Evolutionary conservation across 2,888 invertebrate genomes (phyloP), one percentile per base, ranked within the genome.

Genomic region (Salpingus planirostris): DNA sequence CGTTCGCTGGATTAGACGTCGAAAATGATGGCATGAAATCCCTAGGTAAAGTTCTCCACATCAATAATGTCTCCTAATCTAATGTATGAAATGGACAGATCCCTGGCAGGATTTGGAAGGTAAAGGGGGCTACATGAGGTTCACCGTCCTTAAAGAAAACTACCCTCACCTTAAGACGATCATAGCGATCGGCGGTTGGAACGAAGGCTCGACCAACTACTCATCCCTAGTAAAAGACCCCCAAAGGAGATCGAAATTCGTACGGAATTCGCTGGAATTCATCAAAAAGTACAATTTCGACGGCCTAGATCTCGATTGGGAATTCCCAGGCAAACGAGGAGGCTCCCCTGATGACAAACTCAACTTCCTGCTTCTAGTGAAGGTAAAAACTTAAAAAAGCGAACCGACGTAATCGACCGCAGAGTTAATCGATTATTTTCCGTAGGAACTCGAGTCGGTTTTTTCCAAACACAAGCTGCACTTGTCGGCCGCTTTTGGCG

Each of bases 131-230:
- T 86, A 75, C 59, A 76, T 74, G 42, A 74, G 78, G 10, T 63
- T 86, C 33, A 82, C 82, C 0, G 65, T 65, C 0, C 55, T 88
- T 0, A 82, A 80, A 47, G 59, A 70, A 26, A 67, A 68, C 7
- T 75, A 82, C 60, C 82, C 85, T 0, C 79, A 80, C 49, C 59
- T 91, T 24, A 81, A 76, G 58, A 59, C 66, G 2, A 74, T 79
- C 2, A 59, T 91, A 7, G 90, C 88, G 1, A 83, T 92, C 21
- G 91, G 91, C 0, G 91, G 91, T 0, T 91, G 91, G 91, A 90
- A 89, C 58, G 89, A 91, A 57, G 90, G 89, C 0, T 89, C 89
- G 0, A 57, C 65, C 3, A 77, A 79, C 46, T 86, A 77, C 57
- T 84, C 84, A 10, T 65, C 64, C 21, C 67, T 90, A 64, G 83